Percentiles rank a stretch among this genome's conserved stretches.
phyloP scores from a whole-genome alignment of 2,113 vertebrate species.

The Panthera uncia region DNA sequence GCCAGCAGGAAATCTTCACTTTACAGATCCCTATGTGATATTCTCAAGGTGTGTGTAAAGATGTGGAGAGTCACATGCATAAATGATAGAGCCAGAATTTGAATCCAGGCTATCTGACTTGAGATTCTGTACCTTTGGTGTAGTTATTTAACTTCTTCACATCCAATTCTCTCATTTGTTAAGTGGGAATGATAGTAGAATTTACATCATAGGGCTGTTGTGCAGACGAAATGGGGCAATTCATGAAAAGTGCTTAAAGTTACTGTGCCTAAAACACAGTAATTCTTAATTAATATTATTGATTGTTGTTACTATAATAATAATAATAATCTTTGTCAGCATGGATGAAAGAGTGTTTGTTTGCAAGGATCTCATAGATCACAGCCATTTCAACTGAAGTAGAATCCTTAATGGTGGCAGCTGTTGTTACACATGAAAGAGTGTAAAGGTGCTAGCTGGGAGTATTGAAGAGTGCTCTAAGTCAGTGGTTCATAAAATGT shows the following conservation, averaged over 20 bases:
- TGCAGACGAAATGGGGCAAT: not conserved
- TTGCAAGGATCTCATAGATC: not conserved
- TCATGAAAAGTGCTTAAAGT: slow-evolving; percentile 14
- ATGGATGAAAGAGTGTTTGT: not conserved
- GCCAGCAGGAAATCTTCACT: not conserved
- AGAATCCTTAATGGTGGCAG: not conserved
- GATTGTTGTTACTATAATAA: not conserved
- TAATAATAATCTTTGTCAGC: not conserved
- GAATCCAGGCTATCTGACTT: not conserved
- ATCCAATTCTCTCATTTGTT: not conserved
- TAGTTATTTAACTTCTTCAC: not conserved
- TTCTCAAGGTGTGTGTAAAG: not conserved
- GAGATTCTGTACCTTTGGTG: not conserved
- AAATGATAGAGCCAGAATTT: not conserved
- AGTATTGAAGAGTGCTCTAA: not conserved
- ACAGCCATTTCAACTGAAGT: not conserved
- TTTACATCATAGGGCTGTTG: not conserved
- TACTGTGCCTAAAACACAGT: not conserved
- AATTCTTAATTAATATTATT: not conserved
- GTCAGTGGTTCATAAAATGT: not conserved
- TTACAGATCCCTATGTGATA: not conserved
- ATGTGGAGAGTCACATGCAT: not conserved
- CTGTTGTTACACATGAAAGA: not conserved
- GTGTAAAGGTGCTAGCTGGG: not conserved
- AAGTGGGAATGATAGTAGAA: not conserved